Evolutionary conservation across 2,888 invertebrate species (phyloP), one percentile per base, ranked within the genome.

Genomic region (Barypeithes pellucidus): DNA sequence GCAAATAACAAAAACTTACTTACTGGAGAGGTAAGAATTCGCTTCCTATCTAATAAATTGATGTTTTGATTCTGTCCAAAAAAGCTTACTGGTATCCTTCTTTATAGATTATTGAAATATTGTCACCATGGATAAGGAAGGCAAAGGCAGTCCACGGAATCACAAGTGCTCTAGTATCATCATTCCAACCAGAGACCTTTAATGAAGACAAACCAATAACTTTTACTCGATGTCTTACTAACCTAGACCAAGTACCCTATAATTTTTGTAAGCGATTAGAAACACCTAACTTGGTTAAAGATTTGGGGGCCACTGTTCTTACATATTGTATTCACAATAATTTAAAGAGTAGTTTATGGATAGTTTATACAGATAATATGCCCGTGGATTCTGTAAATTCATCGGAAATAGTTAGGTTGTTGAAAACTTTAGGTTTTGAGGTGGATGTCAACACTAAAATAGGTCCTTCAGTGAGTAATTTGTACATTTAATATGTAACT

Each of bases 261-360:
- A 66, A 61, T 50, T 65, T 73, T 36, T 82, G 79, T 73, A 69
- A 73, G 11, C 81, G 79, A 75, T 75, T 86, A 41, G 83, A 84
- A 77, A 75, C 81, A 1, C 86, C 86, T 0, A 86, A 86, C 76
- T 77, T 86, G 54, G 77, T 85, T 4, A 82, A 84, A 11, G 85
- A 85, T 16, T 76, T 86, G 59, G 80, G 82, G 22, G 85, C 85
- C 24, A 80, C 79, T 73, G 77, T 85, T 59, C 76, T 86, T 41
- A 80, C 84, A 3, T 86, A 82, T 70, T 83, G 83, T 71, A 76
- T 82, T 62, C 81, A 82, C 72, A 76, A 67, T 39, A 74, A 76
- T 8, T 52, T 80, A 36, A 75, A 79, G 52, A 83, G 84, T 71
- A 78, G 77, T 22, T 77, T 85, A 52, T 86, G 83, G 77, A 72